These are phyloP conservation scores for Holotrichia oblita DNA, from an alignment of 1,140 invertebrate genomes.

Conservation along the genomic window DNA sequence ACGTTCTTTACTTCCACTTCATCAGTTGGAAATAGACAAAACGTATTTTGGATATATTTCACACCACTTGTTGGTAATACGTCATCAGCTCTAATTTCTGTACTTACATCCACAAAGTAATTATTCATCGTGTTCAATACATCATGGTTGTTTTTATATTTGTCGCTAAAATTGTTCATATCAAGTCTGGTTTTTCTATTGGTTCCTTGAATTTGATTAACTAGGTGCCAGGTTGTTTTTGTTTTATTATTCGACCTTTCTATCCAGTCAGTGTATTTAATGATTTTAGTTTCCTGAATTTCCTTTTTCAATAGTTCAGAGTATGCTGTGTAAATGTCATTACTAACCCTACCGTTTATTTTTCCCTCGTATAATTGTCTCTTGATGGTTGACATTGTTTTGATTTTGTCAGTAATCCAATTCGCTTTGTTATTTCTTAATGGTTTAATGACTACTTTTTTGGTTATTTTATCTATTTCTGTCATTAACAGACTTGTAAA, in stretches of 20 bases:
- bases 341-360: background rate
- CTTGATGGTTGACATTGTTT: constrained; percentile 3
- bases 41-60: background rate
- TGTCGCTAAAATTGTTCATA: background rate
- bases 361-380: constrained; percentile 25
- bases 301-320: constrained; percentile 1
- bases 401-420: constrained; percentile 23
- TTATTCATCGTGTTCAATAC: constrained; percentile 3
- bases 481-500: background rate
- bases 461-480: constrained; percentile 18
- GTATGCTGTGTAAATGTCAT: background rate
- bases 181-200: background rate
- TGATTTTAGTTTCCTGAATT: constrained; percentile 19
- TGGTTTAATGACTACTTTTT: background rate
- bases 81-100: too few species aligned
- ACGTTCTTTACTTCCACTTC: background rate
- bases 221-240: constrained; percentile 10
- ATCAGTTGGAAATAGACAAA: background rate
- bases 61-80: background rate
- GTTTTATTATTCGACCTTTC: constrained; percentile 23
- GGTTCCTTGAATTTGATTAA: constrained; percentile 15
- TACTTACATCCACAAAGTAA: constrained; percentile 11
- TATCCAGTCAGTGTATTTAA: background rate
- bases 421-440: background rate
- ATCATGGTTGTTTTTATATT: constrained; percentile 1